Conservation (phyloP, 2,888 invertebrate species). For the Encarsia formosa region DNA sequence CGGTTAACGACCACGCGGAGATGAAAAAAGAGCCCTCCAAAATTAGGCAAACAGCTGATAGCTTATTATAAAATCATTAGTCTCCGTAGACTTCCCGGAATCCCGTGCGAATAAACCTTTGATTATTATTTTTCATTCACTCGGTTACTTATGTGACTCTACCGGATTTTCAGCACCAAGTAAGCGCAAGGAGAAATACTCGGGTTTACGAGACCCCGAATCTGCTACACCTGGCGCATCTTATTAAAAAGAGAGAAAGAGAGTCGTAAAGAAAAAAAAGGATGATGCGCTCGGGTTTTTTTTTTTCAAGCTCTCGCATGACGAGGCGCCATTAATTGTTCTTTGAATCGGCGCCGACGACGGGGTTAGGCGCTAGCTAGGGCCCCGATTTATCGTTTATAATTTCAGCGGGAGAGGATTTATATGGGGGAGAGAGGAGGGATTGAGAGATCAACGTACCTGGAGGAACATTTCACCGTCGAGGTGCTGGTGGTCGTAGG, state of each 20-base stretch:
- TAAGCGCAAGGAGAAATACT: no score
- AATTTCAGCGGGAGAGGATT: slow-evolving; percentile 17
- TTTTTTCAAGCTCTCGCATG: slow-evolving; percentile 33
- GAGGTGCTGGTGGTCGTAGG: slow-evolving; percentile 84
- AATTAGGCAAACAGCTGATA: slow-evolving; percentile 35
- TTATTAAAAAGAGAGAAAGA: no score
- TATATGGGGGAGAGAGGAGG: background rate
- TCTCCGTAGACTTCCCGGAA: background rate
- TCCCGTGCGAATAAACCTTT: background rate
- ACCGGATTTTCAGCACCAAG: no score
- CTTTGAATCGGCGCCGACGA: no score
- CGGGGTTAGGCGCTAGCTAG: background rate
- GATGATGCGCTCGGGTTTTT: background rate
- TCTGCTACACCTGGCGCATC: no score
- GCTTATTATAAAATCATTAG: slow-evolving; percentile 44
- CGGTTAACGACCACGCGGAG: slow-evolving; percentile 25
- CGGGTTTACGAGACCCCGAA: no score
- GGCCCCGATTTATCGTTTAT: slow-evolving; percentile 26
- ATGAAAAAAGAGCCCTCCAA: slow-evolving; percentile 19
- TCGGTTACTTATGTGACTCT: no score
- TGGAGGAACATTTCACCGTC: slow-evolving; percentile 95
- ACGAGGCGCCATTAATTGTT: slow-evolving; percentile 43
- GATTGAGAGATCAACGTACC: slow-evolving; percentile 55
- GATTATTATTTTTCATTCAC: no score
- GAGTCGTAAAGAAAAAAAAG: background rate